Percentiles rank a stretch among this genome's conserved stretches.
Conservation (phyloP, 2,888 invertebrate genomes). For the Acheta domesticus region DNA sequence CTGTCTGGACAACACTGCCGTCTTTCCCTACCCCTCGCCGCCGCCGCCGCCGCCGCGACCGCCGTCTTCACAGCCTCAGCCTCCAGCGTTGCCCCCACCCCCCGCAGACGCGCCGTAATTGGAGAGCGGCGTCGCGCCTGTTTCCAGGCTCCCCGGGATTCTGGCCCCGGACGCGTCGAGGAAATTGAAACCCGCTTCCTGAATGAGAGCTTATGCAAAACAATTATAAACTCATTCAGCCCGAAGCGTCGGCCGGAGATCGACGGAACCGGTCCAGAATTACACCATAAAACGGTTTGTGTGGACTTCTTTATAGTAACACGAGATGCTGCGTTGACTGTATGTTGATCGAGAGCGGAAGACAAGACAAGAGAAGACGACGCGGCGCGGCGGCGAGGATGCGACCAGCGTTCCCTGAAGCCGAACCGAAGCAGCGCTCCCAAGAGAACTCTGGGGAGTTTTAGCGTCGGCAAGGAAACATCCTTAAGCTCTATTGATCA, state of each 20-base stretch:
- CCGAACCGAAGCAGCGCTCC: too few relatives aligned
- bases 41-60: neutral
- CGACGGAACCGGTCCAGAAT: neutral
- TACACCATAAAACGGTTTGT: constrained; percentile 18
- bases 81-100: neutral
- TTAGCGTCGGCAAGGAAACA: too few relatives aligned
- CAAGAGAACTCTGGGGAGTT: too few relatives aligned
- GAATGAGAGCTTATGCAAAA: constrained; percentile 18
- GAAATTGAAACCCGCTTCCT: constrained; percentile 9
- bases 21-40: neutral
- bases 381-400: too few relatives aligned
- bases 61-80: too few relatives aligned
- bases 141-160: neutral
- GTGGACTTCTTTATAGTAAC: neutral
- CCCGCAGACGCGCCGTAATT: neutral
- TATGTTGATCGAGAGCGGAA: neutral
- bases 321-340: neutral
- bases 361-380: neutral
- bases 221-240: constrained; percentile 10
- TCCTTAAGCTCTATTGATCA: too few relatives aligned
- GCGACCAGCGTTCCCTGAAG: too few relatives aligned
- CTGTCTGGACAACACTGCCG: neutral
- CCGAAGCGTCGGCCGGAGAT: neutral
- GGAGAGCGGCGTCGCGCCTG: neutral
- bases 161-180: neutral